These are phyloP conservation scores for Hetaerina americana DNA, from an alignment of 1,140 invertebrate species.

Conservation along the genomic window DNA sequence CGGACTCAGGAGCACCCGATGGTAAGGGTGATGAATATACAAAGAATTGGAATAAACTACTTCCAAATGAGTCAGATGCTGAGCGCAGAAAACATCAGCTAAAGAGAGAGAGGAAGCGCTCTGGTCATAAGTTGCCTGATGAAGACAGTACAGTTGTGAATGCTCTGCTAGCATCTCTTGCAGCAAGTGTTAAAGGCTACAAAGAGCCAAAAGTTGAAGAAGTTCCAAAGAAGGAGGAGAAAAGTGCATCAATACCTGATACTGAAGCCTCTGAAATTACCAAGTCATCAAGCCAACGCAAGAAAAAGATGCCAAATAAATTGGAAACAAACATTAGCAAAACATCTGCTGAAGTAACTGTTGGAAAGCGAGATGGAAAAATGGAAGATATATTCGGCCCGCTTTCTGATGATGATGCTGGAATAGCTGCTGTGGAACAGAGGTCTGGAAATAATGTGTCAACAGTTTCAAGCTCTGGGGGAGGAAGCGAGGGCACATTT, in stretches of 20 bases:
- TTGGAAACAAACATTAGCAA: conserved; percentile 46
- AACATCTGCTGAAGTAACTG: conserved; percentile 38
- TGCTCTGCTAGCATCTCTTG: neutral
- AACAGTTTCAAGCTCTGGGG: neutral
- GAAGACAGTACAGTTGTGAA: neutral
- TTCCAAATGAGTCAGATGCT: neutral
- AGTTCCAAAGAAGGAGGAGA: neutral
- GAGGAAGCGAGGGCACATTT: conserved; percentile 5
- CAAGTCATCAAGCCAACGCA: conserved; percentile 3
- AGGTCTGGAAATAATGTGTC: neutral
- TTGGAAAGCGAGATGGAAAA: conserved; percentile 49
- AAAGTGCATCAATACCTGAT: neutral
- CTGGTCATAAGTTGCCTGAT: neutral
- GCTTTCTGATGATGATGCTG: conserved; percentile 51
- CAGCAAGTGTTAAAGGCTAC: neutral
- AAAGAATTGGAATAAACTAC: neutral
- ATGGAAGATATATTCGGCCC: conserved; percentile 82
- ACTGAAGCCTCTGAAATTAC: neutral
- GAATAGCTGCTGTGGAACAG: neutral
- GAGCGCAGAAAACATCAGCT: neutral
- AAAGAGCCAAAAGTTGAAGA: neutral
- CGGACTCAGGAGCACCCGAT: neutral
- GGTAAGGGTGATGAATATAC: neutral
- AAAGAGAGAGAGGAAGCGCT: conserved; percentile 4
- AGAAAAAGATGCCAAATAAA: conserved; percentile 49